Evolutionary conservation across 1,140 invertebrate genomes (phyloP).

Genomic region (Magallana angulata): DNA sequence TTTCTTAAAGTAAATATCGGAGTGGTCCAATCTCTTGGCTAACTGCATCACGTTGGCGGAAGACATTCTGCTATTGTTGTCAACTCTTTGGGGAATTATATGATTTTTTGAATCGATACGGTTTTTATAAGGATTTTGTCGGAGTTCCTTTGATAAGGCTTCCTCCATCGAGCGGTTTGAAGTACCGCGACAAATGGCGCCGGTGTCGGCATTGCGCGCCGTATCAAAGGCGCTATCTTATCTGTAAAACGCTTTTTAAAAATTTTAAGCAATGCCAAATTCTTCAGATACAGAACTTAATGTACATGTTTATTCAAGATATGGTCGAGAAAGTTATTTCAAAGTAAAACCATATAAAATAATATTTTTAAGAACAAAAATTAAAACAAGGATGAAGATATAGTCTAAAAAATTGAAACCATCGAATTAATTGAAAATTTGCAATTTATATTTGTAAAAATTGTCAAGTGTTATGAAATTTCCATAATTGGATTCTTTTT

Average conservation of each 20-base stretch:
- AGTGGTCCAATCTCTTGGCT: background rate
- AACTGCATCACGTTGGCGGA: background rate
- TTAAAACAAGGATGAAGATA: no score
- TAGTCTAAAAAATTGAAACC: no score
- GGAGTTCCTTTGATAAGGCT: background rate
- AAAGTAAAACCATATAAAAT: no score
- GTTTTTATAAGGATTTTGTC: background rate
- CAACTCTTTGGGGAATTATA: background rate
- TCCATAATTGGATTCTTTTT: no score
- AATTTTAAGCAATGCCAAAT: no score
- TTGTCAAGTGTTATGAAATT: no score
- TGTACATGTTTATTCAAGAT: no score
- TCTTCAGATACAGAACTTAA: no score
- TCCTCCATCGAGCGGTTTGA: background rate
- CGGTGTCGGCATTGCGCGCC: background rate
- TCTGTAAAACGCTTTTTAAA: background rate
- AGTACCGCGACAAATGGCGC: background rate
- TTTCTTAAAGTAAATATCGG: conserved; percentile 49
- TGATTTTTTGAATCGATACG: background rate
- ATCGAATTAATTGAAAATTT: no score
- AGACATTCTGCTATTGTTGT: background rate
- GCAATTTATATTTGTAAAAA: no score
- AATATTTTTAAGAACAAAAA: no score
- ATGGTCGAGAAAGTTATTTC: no score
- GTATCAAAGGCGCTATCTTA: conserved; percentile 8